phyloP scores from a whole-genome alignment of 2,113 vertebrate species.

The Hypocryptadius cinnamomeus region DNA sequence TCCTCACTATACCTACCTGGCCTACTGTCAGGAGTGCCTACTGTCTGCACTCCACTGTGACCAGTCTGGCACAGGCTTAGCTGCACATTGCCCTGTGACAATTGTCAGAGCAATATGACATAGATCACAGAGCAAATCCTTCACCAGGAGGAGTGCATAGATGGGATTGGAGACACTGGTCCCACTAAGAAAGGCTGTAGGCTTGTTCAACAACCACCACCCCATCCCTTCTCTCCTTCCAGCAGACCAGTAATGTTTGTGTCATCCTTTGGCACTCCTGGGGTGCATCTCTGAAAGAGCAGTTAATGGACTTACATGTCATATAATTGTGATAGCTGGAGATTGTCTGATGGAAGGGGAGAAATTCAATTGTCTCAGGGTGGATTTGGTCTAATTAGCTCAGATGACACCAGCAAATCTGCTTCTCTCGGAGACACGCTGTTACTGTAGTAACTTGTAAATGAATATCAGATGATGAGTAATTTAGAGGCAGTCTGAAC shows the following conservation, averaged over 20 bases:
- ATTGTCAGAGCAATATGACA: neutral
- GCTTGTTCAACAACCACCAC: neutral
- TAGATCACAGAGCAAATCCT: neutral
- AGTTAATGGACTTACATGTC: neutral
- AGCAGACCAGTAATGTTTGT: neutral
- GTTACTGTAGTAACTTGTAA: conserved; percentile 62
- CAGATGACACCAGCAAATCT: conserved; percentile 45
- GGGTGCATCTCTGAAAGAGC: neutral
- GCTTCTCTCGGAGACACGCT: conserved; percentile 37
- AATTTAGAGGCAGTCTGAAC: conserved; percentile 36
- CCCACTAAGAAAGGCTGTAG: rapidly evolving
- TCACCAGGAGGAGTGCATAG: neutral
- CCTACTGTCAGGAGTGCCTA: too few species aligned
- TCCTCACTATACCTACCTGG: neutral
- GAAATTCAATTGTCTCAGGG: conserved; percentile 20
- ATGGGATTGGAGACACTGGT: neutral
- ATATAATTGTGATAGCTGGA: conserved; percentile 8
- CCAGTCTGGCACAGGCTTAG: neutral
- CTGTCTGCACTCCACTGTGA: neutral
- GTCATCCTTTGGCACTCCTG: neutral
- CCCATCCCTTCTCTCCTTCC: neutral
- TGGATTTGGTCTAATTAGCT: conserved; percentile 55
- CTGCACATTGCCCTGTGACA: neutral
- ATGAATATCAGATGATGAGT: conserved; percentile 60
- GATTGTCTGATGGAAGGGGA: neutral